phyloP scores from a whole-genome alignment of 2,888 invertebrate genomes.

The Cheilosia urbana region DNA sequence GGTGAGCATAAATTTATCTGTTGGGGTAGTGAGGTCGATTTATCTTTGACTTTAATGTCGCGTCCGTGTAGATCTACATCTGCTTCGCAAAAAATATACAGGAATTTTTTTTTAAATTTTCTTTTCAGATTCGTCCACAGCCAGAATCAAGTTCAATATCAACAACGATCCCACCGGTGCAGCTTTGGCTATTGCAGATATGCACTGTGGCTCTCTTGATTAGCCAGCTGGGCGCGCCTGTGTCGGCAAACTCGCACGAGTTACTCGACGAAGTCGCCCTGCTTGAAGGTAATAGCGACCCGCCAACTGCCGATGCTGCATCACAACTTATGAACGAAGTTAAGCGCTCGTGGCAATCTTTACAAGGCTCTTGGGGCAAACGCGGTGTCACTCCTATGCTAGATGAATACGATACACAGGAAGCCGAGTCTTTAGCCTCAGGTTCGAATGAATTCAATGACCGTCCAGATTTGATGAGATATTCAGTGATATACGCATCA shows the following conservation, averaged over 20 bases:
- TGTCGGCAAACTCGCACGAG: constrained; percentile 29
- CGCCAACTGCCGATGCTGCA: constrained; percentile 14
- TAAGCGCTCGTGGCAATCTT: constrained; percentile 87
- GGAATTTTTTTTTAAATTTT: not conserved
- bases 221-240: constrained; percentile 4
- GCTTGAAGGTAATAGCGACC: constrained; percentile 24
- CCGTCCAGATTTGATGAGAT: constrained; percentile 74
- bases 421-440: constrained; percentile 76
- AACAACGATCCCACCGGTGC: not conserved
- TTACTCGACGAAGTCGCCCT: constrained; percentile 39
- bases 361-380: constrained; percentile 90
- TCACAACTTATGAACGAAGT: constrained; percentile 78
- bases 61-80: too few species aligned
- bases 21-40: too few species aligned
- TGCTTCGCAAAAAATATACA: too few species aligned
- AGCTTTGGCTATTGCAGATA: not conserved
- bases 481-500: constrained; percentile 76
- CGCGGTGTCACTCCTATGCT: constrained; percentile 82
- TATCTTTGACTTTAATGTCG: too few species aligned
- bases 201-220: constrained; percentile 4
- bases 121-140: not conserved
- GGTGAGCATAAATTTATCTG: too few species aligned
- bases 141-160: not conserved
- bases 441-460: constrained; percentile 48
- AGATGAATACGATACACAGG: constrained; percentile 66